Percentiles rank a stretch among this genome's conserved stretches.
These are phyloP conservation scores for Theonella swinhoei DNA, from an alignment of 37 sponge, comb jelly and placozoan species.

Conservation along the genomic window DNA sequence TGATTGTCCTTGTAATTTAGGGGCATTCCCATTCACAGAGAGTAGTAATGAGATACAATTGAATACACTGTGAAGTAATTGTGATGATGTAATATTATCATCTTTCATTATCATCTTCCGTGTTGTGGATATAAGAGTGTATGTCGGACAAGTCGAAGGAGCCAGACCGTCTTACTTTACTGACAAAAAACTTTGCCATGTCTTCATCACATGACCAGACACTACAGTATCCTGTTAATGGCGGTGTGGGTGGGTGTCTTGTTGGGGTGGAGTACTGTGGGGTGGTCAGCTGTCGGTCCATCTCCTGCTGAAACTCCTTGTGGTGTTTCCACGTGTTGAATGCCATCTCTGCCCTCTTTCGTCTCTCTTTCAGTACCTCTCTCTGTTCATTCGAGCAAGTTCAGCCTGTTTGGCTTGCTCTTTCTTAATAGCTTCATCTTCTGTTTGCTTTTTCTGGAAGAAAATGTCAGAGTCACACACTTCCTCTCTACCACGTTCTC, in stretches of 20 bases:
- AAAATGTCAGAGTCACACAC: too few relatives aligned
- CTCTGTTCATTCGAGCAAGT: conserved; percentile 1
- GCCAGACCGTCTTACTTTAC: conserved; percentile 13
- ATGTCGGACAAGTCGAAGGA: neutral
- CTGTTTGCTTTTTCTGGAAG: neutral
- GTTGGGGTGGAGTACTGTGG: neutral
- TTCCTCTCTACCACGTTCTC: too few relatives aligned
- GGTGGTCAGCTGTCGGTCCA: neutral
- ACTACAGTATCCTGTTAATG: conserved; percentile 85
- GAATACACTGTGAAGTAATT: too few relatives aligned
- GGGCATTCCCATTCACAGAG: too few relatives aligned
- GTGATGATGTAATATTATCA: too few relatives aligned
- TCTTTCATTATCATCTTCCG: neutral
- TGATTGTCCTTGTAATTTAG: too few relatives aligned
- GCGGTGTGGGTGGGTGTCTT: conserved; percentile 45
- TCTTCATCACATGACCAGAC: conserved; percentile 85
- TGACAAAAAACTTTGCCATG: conserved; percentile 31
- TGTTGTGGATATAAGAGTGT: neutral
- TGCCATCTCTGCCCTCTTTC: conserved; percentile 28
- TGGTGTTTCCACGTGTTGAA: conserved; percentile 55
- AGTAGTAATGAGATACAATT: too few relatives aligned
- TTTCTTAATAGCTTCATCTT: conserved; percentile 30
- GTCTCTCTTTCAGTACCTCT: conserved; percentile 1
- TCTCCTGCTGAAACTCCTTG: conserved; percentile 45
- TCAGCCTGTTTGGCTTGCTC: conserved; percentile 14